Conservation (phyloP, 2,797 vertebrate species). For the Erpetoichthys calabaricus region DNA sequence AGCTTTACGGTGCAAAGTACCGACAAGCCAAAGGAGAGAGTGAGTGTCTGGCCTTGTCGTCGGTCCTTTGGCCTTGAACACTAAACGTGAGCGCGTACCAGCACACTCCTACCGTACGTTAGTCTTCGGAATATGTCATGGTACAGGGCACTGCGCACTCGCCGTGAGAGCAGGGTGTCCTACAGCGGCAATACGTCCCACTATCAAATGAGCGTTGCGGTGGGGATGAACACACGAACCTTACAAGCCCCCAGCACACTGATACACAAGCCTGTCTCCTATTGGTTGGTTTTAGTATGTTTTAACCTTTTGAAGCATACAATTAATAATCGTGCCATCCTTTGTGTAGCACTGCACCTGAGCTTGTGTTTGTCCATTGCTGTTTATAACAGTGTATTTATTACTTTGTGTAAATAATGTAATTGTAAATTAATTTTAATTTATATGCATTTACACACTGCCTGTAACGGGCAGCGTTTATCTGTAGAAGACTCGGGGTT, state of each 20-base stretch:
- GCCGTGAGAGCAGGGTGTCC: too few relatives aligned
- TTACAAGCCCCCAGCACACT: too few relatives aligned
- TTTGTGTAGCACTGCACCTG: constrained; percentile 67
- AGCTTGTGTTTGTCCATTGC: constrained; percentile 79
- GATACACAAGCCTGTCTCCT: constrained; percentile 8
- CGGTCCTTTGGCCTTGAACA: too few relatives aligned
- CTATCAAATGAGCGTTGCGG: constrained; percentile 8
- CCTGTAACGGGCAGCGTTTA: constrained; percentile 82
- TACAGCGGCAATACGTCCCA: too few relatives aligned
- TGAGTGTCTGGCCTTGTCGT: too few relatives aligned
- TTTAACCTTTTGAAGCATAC: constrained; percentile 8
- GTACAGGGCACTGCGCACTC: too few relatives aligned
- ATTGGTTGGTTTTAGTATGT: constrained; percentile 35
- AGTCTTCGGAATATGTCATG: too few relatives aligned
- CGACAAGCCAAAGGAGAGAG: too few relatives aligned
- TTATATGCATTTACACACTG: constrained; percentile 94
- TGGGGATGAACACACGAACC: too few relatives aligned
- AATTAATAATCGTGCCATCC: constrained; percentile 39
- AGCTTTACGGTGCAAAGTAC: too few relatives aligned
- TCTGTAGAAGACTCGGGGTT: constrained; percentile 80
- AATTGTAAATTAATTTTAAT: constrained; percentile 96
- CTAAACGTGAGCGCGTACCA: too few relatives aligned
- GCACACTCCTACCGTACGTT: too few relatives aligned
- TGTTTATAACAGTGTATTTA: constrained; percentile 99
- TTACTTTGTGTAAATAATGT: constrained; percentile 95